phyloP scores from a whole-genome alignment of 2,113 vertebrate species.

The Megalops atlanticus region DNA sequence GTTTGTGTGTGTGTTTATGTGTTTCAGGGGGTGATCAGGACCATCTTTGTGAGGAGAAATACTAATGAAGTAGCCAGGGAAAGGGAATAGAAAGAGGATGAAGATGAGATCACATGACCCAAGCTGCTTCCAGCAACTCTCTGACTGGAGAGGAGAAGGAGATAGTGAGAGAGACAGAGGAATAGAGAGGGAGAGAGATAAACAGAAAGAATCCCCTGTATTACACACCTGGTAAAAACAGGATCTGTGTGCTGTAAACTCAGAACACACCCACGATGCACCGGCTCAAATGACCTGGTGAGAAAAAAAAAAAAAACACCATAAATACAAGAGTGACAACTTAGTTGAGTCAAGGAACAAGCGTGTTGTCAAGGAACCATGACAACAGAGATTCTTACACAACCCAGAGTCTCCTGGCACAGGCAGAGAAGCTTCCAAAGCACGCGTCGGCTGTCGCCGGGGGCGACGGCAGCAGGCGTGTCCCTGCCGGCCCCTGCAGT shows the following conservation, averaged over 20 bases:
- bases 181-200: not conserved
- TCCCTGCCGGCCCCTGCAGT: no score
- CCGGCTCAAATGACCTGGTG: not conserved
- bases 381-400: not conserved
- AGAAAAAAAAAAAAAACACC: not conserved
- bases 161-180: not conserved
- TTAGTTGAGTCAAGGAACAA: not conserved
- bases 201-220: no score
- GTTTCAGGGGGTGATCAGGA: not conserved
- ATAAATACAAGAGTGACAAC: not conserved
- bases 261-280: not conserved
- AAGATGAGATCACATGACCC: not conserved
- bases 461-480: no score
- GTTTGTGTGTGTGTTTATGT: no score
- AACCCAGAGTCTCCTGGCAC: not conserved
- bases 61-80: constrained; percentile 52
- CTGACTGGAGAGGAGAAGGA: not conserved
- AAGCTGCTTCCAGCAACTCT: not conserved
- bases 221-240: no score
- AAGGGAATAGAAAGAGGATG: not conserved
- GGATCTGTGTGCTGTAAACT: not conserved
- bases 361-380: not conserved
- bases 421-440: not conserved
- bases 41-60: constrained; percentile 20
- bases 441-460: not conserved